phyloP scores from a whole-genome alignment of 2,888 invertebrate species.

The Sepiola atlantica region DNA sequence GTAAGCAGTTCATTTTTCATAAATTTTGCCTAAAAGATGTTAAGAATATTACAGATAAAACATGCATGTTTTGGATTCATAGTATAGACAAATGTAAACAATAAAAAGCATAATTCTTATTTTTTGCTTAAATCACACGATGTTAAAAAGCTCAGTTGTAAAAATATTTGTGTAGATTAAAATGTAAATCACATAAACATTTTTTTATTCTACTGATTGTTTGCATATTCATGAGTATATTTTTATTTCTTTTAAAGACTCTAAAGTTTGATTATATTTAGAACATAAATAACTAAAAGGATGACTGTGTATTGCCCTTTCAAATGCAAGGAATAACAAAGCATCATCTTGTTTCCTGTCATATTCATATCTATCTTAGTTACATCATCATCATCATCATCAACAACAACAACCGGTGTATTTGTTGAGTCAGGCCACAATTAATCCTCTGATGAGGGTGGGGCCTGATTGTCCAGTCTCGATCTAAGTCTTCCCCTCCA shows the following conservation, averaged over 20 bases:
- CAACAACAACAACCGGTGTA: no score
- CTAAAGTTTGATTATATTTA: neutral
- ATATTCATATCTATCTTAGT: neutral
- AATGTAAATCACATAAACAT: neutral
- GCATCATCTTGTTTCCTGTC: neutral
- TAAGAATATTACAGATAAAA: neutral
- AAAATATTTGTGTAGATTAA: neutral
- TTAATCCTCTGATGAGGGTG: no score
- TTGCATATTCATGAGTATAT: neutral
- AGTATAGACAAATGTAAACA: neutral
- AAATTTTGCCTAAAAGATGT: neutral
- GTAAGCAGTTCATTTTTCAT: no score
- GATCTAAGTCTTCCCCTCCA: no score
- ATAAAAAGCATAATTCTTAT: neutral
- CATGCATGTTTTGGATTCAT: no score
- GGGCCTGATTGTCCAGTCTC: no score
- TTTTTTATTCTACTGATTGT: no score
- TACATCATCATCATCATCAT: no score
- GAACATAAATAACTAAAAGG: neutral
- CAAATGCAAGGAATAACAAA: neutral
- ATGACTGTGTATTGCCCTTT: neutral
- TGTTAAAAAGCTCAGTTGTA: neutral
- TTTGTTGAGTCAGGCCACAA: no score
- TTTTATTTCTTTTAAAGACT: neutral
- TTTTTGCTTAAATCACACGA: neutral